A percentile compares a stretch with the other conserved stretches of the same genome.
Evolutionary conservation across 2,113 vertebrate genomes (phyloP).

Genomic region (Phaethornis superciliosus): DNA sequence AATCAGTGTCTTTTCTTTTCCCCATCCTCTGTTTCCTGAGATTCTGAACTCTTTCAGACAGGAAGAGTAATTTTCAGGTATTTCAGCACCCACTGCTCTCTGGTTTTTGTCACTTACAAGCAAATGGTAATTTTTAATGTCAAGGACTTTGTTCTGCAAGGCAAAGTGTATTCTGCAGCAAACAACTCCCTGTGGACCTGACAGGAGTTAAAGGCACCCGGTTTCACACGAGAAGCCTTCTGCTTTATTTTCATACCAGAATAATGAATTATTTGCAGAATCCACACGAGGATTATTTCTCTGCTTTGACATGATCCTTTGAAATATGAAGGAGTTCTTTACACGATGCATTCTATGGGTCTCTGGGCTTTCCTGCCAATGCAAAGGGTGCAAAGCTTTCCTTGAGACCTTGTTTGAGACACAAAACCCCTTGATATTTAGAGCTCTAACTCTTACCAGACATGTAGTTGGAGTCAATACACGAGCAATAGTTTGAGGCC

Average conservation of each 20-base stretch:
- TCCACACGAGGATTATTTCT: not conserved
- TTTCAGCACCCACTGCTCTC: not conserved
- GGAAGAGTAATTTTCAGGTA: not conserved
- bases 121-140: not conserved
- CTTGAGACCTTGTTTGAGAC: accelerated
- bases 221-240: not conserved
- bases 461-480: accelerated
- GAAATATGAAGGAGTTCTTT: not conserved
- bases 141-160: not conserved
- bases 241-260: not conserved
- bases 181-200: not conserved
- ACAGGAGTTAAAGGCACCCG: not conserved
- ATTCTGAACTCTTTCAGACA: not conserved
- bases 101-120: not conserved
- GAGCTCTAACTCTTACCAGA: not conserved
- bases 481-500: not conserved
- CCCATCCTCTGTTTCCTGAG: not conserved
- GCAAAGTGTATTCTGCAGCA: not conserved
- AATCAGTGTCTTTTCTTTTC: not conserved
- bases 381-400: not conserved
- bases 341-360: no score
- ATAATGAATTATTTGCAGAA: not conserved
- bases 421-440: not conserved
- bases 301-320: not conserved
- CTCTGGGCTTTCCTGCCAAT: not conserved